These are phyloP conservation scores for Habroteleia sp. DNA, from an alignment of 2,888 invertebrate genomes.

Conservation along the genomic window DNA sequence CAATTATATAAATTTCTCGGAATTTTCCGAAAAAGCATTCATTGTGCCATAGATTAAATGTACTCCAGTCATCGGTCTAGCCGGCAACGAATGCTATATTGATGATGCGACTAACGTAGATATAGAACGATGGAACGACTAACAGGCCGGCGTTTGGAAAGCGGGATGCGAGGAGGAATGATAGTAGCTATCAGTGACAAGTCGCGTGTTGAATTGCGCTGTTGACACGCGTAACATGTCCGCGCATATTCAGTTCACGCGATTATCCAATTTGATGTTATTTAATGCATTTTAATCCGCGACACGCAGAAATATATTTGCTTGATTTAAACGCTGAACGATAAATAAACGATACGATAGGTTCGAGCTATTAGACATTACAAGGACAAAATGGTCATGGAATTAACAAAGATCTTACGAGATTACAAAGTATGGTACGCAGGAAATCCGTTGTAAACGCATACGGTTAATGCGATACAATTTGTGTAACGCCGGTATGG, in stretches of 20 bases:
- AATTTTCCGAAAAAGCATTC: slow-evolving; percentile 78
- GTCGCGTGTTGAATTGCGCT: slow-evolving; percentile 77
- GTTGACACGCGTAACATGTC: slow-evolving; percentile 78
- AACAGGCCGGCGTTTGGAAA: slow-evolving; percentile 48
- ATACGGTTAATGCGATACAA: slow-evolving; percentile 71
- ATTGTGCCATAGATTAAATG: slow-evolving; percentile 77
- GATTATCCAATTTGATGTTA: slow-evolving; percentile 62
- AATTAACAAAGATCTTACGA: too few relatives aligned
- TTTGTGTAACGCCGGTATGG: slow-evolving; percentile 72
- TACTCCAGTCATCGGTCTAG: slow-evolving; percentile 66
- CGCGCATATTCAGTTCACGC: slow-evolving; percentile 72
- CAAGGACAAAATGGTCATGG: too few relatives aligned
- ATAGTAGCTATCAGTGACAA: slow-evolving; percentile 77
- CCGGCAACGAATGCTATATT: slow-evolving; percentile 43
- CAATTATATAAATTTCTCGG: slow-evolving; percentile 78
- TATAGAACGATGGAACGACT: slow-evolving; percentile 51
- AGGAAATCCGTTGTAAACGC: too few relatives aligned
- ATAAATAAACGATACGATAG: too few relatives aligned
- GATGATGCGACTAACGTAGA: slow-evolving; percentile 59
- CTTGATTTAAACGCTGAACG: too few relatives aligned
- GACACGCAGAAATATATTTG: too few relatives aligned
- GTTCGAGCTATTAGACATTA: too few relatives aligned
- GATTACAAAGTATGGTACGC: too few relatives aligned
- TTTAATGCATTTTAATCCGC: slow-evolving; percentile 16
- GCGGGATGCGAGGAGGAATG: slow-evolving; percentile 40